phyloP scores from a whole-genome alignment of 2,113 vertebrate species.

The Chloropsis hardwickii region DNA sequence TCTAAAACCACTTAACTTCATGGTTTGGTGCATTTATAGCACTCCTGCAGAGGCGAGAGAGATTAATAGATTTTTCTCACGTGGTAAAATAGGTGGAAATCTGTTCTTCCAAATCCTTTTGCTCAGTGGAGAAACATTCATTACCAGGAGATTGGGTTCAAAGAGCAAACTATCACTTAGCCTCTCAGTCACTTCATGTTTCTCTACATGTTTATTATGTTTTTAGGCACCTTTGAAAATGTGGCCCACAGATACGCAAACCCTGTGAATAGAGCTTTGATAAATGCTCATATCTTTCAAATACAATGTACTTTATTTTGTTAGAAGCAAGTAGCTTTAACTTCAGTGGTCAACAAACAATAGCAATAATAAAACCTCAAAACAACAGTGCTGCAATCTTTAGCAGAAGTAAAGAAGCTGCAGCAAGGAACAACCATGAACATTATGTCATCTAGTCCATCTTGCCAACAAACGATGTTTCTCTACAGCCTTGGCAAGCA shows the following conservation, averaged over 20 bases:
- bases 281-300: background rate
- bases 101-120: background rate
- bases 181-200: background rate
- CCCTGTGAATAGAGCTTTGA: background rate
- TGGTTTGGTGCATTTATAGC: background rate
- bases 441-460: slow-evolving; percentile 29
- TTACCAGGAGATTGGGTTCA: background rate
- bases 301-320: background rate
- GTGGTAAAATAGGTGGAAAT: background rate
- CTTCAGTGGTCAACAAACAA: background rate
- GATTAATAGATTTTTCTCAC: slow-evolving; percentile 7
- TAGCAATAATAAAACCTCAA: background rate
- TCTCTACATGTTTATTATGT: background rate
- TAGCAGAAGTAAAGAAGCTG: background rate
- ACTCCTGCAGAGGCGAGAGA: background rate
- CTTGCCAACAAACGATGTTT: slow-evolving; percentile 43
- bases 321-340: background rate
- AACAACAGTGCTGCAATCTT: background rate
- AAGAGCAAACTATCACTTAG: background rate
- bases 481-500: slow-evolving; percentile 30
- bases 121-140: background rate
- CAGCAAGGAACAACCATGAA: background rate
- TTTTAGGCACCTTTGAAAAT: background rate
- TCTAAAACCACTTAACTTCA: slow-evolving; percentile 20
- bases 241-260: background rate